Evolutionary conservation across 2,113 vertebrate genomes (phyloP).

Genomic region (Oryzias melastigma): DNA sequence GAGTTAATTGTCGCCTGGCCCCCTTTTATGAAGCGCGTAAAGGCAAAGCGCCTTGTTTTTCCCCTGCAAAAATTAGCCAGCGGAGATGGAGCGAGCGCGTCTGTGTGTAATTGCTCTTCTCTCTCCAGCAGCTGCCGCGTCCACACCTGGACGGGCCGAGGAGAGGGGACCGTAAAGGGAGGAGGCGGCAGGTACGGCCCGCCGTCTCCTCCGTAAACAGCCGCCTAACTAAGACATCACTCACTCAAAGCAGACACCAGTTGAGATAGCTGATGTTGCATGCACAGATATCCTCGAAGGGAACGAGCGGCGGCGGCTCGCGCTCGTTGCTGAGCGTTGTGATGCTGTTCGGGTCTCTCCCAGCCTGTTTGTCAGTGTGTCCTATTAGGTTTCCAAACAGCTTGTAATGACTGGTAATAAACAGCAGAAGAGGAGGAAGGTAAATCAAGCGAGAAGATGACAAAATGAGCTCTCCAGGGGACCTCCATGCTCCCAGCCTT

Average conservation of each 20-base stretch:
- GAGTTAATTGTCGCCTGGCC: slow-evolving; percentile 83
- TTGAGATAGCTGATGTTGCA: slow-evolving; percentile 41
- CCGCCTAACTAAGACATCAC: slow-evolving; percentile 46
- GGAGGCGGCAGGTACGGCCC: slow-evolving; percentile 23
- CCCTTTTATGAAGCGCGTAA: slow-evolving; percentile 77
- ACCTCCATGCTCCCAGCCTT: slow-evolving; percentile 61
- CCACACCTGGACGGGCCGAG: slow-evolving; percentile 77
- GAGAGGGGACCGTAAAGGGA: slow-evolving; percentile 12
- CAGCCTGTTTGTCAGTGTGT: slow-evolving; percentile 68
- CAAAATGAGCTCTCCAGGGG: slow-evolving; percentile 82
- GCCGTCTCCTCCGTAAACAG: not conserved
- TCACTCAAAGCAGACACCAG: slow-evolving; percentile 29
- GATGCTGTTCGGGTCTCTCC: slow-evolving; percentile 46
- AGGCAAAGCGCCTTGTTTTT: slow-evolving; percentile 75
- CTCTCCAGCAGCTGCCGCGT: slow-evolving; percentile 77
- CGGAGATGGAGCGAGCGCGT: slow-evolving; percentile 46
- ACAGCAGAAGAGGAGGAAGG: slow-evolving; percentile 80
- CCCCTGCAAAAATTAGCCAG: slow-evolving; percentile 76
- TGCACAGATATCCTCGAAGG: slow-evolving; percentile 42
- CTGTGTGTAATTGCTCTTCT: slow-evolving; percentile 50
- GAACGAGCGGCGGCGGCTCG: slow-evolving; percentile 22
- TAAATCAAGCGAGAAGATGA: slow-evolving; percentile 83
- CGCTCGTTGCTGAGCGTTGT: slow-evolving; percentile 42
- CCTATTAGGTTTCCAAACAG: slow-evolving; percentile 83
- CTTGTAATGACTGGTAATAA: slow-evolving; percentile 86